Base-by-base conservation (phyloP, 2,797 vertebrate genomes). In the Pampus argenteus region DNA sequence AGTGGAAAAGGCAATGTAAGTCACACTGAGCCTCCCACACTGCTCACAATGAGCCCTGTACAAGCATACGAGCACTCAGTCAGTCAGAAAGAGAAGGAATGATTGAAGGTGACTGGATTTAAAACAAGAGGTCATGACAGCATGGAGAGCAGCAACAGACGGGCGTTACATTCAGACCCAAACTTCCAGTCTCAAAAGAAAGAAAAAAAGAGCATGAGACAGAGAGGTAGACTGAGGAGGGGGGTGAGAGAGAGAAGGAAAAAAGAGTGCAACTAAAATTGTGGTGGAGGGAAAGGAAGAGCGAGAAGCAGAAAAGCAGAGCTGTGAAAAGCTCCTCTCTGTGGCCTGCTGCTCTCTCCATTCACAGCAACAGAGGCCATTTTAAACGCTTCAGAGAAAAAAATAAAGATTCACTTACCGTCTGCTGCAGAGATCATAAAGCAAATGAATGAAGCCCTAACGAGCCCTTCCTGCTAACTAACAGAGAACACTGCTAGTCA, bases 331-430 rank as follows among this genome's bases (percentile, higher is more conserved):
- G 71, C 74, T 74, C 50, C 76, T 83, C 56, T 82, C 73, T 47
- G 57, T 80, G 87, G 86, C 88, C 88, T 88, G 68, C 80, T 85
- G 82, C 78, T 84, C 73, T 62, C 80, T 71, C 69, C 76, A 81
- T 75, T 87, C 79, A 86, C 78, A 81, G 77, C 69, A 56, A 34
- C 79, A 84, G 83, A 51, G 85, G 83, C 89, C 83, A 79, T 91
- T 88, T 89, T 90, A 82, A 84, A 85, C 36, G 57, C 85, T 81
- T 83, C 75, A 88, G 71, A 82, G 58, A 73, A 78, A 54, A 78
- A 78, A 72, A 86, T 36, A 79, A 76, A 79, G 69, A 76, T 66
- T 66, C 75, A 92, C 93, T 91, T 92, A 93, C 93, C 93, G 81
- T 83, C 75, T 68, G 60, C 64, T 86, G 77, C 71, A 84, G 66